phyloP scores from a whole-genome alignment of 2,797 vertebrate species.

The Karalla daura region DNA sequence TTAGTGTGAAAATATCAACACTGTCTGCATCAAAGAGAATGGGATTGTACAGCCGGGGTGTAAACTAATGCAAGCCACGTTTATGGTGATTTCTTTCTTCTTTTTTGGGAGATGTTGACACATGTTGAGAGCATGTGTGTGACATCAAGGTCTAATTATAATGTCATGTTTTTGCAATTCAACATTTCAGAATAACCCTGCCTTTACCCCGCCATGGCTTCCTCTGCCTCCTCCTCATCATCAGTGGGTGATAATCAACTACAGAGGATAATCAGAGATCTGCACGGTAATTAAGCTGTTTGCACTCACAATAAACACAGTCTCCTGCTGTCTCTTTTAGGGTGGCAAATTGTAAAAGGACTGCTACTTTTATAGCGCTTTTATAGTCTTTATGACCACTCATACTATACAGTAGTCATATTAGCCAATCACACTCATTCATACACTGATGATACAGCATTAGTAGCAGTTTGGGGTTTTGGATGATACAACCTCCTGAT shows the following conservation, averaged over 20 bases:
- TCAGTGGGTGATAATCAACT: slow-evolving; percentile 90
- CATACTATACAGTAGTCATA: too few relatives aligned
- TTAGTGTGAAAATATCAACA: not conserved
- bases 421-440: too few relatives aligned
- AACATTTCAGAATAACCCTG: slow-evolving; percentile 28
- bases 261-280: slow-evolving; percentile 93
- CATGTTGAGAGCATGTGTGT: not conserved
- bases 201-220: slow-evolving; percentile 80
- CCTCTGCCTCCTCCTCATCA: slow-evolving; percentile 78
- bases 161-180: slow-evolving; percentile 2
- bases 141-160: not conserved
- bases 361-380: not conserved
- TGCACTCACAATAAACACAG: slow-evolving; percentile 1
- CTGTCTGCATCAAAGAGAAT: not conserved
- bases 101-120: too few relatives aligned
- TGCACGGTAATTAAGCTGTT: slow-evolving; percentile 86
- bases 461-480: too few relatives aligned
- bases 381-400: too few relatives aligned
- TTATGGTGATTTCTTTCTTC: not conserved
- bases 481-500: too few relatives aligned
- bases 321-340: not conserved
- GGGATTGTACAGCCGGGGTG: not conserved
- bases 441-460: too few relatives aligned
- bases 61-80: slow-evolving; percentile 6
- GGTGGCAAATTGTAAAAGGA: not conserved